Evolutionary conservation across 2,113 vertebrate species (phyloP).

Genomic region (Pionites leucogaster): DNA sequence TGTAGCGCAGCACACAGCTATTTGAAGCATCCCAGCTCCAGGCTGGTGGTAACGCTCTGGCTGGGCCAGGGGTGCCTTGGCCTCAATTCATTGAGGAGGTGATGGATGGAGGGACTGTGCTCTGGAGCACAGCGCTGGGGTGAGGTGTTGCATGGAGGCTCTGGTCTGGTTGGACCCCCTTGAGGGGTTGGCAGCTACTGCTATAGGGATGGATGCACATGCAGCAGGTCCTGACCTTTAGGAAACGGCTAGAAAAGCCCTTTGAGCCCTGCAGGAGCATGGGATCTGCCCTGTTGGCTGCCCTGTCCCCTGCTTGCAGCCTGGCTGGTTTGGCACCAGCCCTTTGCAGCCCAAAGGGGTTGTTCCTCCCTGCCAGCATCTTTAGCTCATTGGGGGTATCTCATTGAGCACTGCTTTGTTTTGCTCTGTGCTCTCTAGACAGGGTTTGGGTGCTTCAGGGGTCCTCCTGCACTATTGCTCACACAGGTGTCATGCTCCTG

Average conservation of each 20-base stretch:
- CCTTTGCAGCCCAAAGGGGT: neutral
- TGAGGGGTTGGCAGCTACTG: accelerated
- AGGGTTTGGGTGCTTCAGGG: neutral
- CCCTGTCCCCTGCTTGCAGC: neutral
- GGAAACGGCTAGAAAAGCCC: neutral
- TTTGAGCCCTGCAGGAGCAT: neutral
- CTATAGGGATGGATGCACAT: neutral
- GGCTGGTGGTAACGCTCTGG: neutral
- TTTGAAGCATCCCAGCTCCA: conserved; percentile 19
- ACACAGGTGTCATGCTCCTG: neutral
- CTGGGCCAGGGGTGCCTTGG: neutral
- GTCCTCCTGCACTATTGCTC: neutral
- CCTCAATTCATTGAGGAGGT: neutral
- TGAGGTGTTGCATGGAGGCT: neutral
- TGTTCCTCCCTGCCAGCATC: neutral
- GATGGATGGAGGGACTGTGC: neutral
- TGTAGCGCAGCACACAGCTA: neutral
- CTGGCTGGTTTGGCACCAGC: accelerated
- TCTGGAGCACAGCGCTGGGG: neutral
- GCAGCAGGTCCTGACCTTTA: neutral
- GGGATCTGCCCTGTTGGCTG: neutral
- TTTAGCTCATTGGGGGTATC: neutral
- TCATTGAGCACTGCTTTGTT: neutral
- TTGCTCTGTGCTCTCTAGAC: neutral
- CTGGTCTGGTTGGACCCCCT: neutral